Percentiles rank a stretch among this genome's conserved stretches.
Evolutionary conservation across 2,113 vertebrate genomes (phyloP).

Genomic region (Benitochromis conjunctus): DNA sequence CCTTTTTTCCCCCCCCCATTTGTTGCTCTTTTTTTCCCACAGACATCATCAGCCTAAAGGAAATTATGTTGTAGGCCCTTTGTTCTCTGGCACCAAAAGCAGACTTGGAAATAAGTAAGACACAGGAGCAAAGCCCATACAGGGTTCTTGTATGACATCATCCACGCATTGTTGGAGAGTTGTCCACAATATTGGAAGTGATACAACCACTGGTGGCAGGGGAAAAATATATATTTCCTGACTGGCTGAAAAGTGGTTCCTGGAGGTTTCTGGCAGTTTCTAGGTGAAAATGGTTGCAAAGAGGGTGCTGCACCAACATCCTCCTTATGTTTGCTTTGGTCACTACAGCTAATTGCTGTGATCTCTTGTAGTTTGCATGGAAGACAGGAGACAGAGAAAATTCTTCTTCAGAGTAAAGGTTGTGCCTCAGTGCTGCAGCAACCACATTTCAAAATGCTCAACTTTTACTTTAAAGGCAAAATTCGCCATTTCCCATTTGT

Average conservation of each 20-base stretch:
- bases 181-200: not conserved
- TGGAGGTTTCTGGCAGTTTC: not conserved
- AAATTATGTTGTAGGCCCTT: slow-evolving; percentile 56
- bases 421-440: not conserved
- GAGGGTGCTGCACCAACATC: not conserved
- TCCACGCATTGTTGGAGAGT: not conserved
- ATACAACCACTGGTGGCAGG: not conserved
- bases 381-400: not conserved
- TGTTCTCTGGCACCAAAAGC: slow-evolving; percentile 41
- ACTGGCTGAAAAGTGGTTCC: not conserved
- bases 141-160: not conserved
- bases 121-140: slow-evolving; percentile 1
- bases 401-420: not conserved
- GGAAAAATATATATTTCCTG: not conserved
- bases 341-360: not conserved
- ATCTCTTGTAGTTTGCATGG: not conserved
- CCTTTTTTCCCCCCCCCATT: not conserved
- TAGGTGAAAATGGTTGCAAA: not conserved
- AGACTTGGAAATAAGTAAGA: slow-evolving; percentile 49
- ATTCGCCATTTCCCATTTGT: not conserved
- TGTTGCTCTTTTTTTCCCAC: slow-evolving; percentile 43
- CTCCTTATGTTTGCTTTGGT: rapidly evolving
- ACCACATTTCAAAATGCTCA: not conserved
- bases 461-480: not conserved
- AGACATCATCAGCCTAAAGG: slow-evolving; percentile 57